Base-by-base conservation (phyloP, 2,113 vertebrate genomes). In the Pelodiscus sinensis region DNA sequence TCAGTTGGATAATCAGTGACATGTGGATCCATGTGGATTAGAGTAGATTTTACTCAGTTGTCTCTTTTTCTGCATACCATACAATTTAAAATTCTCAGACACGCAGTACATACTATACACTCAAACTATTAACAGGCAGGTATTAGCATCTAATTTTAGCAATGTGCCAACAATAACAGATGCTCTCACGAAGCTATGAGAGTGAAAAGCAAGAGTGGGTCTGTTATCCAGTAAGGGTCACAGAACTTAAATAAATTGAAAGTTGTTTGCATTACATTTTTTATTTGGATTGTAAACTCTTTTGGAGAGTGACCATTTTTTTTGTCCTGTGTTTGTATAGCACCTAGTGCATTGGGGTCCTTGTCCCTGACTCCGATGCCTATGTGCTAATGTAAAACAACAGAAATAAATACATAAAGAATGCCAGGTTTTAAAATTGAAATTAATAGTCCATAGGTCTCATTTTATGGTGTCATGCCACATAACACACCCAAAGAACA, bases 1-100 rank as follows among this genome's bases (percentile, higher is more conserved):
- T 87, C 84, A 91, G 54, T 71, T 73, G 51, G 84, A 78, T 86
- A 56, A 79, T 77, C n/a, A 27, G 71, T 65, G 57, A 56, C n/a
- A 12, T 35, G 71, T 29, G 78, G 82, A 82, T 91, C 79, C 55
- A 77, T 91, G 60, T 78, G 79, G 79, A 91, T 91, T 86, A 91
- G 57, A 65, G 13, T 50, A 56, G 79, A 56, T 82, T 25, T 71
- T 51, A 19, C 62, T 86, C 44, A 25, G 57, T 24, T 77, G 51
- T n/a, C 60, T 56, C 13, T 55, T 50, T 54, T 75, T 22, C 62
- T 9, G 29, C 27, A 65, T 11, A 27, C 51, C 15, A 80, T 58
- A 82, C 55, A 38, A 14, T 12, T 38, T 54, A 78, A 77, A 75
- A 62, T 44, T 75, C 71, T 44, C 22, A 75, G 35, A 78, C 79